Evolutionary conservation across 2,797 vertebrate species (phyloP), one percentile per base, ranked within the genome.

Genomic region (Australoheros facetus): DNA sequence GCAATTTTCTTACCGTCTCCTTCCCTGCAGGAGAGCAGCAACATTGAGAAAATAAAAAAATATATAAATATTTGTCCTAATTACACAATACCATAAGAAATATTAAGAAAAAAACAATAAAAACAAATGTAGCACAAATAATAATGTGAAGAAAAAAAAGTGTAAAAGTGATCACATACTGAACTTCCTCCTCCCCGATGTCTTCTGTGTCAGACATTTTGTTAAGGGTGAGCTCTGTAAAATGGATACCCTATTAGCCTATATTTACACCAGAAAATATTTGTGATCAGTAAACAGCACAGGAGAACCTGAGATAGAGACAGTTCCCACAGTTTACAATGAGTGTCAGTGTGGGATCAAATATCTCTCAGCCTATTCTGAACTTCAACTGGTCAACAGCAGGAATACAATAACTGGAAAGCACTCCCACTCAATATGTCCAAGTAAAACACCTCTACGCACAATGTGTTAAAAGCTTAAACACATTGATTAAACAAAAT

Each of bases 171-270:
- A 37, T 28, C 60, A 95, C 95, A 60, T 90, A 96, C 95, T 88
- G 92, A 77, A 77, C 84, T 21, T 93, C 92, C 71, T 94, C 94
- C 10, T 90, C 90, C 73, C 86, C 14, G 19, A 93, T 85, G 19
- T 95, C 95, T 56, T 96, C 94, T 56, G 92, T 86, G 89, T 96
- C 95, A 60, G 94, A 94, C 95, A 96, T 96, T 85, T 82, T 91
- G 85, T 72, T 81, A 56, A 78, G 45, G 79, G 56, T 82, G 80
- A 82, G 64, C 79, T 84, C 92, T 93, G 88, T 53, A 87, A 92
- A 89, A 93, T 75, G 81, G 82, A 91, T 73, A 55, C 70, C 54
- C 81, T 69, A 81, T 92, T 75, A 87, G 75, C 6, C 82, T 92
- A 93, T 89, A 89, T 87, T 88, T 90, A 91, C 84, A 82, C 56